Conservation (phyloP, 37 sponge, comb jelly and placozoan species). For the Diacarnus erythraeanus region DNA sequence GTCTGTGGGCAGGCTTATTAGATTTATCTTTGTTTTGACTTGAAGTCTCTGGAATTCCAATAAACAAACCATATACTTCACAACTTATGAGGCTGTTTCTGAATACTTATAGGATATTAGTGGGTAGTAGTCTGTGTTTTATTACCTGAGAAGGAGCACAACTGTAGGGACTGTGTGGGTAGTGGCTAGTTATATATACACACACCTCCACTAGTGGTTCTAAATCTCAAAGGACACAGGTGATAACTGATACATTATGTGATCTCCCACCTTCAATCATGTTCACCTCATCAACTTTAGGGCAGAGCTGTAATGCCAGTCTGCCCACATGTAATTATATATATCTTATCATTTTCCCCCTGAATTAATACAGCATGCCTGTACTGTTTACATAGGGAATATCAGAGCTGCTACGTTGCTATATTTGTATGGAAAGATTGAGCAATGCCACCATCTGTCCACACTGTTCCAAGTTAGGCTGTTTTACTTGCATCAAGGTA, state of each 20-base stretch:
- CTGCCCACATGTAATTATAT: too few relatives aligned
- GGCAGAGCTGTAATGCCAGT: too few relatives aligned
- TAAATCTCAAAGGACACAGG: background rate
- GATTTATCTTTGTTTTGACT: background rate
- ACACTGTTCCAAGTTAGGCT: constrained; percentile 91
- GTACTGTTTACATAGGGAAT: too few relatives aligned
- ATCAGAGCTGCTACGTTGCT: constrained; percentile 87
- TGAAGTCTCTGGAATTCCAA: background rate
- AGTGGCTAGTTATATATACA: background rate
- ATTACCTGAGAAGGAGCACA: too few relatives aligned
- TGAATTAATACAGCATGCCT: too few relatives aligned
- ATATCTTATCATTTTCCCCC: too few relatives aligned
- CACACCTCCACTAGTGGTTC: background rate
- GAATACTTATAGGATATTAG: too few relatives aligned
- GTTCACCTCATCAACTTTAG: background rate
- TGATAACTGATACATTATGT: background rate
- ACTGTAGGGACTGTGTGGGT: background rate
- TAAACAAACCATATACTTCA: background rate
- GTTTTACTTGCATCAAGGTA: constrained; percentile 83
- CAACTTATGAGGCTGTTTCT: too few relatives aligned
- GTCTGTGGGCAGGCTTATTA: background rate
- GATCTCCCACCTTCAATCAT: background rate
- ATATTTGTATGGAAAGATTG: constrained; percentile 82
- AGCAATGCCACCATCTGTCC: constrained; percentile 88
- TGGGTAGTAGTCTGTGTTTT: too few relatives aligned